These are phyloP conservation scores for Peromyscus californicus DNA, from an alignment of 2,113 vertebrate species.

Conservation along the genomic window DNA sequence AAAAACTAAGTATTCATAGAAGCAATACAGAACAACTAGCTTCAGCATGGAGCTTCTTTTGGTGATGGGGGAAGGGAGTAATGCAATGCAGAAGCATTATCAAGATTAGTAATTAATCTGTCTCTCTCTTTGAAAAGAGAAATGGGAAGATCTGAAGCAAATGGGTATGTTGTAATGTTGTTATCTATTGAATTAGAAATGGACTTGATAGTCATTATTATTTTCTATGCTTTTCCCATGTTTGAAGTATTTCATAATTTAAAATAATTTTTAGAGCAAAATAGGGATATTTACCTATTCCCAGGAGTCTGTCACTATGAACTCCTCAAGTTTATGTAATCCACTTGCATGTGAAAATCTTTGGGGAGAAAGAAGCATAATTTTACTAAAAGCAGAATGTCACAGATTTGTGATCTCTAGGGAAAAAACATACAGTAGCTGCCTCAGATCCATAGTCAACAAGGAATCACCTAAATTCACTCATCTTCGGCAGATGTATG, in stretches of 20 bases:
- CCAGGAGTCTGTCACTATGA: constrained; percentile 59
- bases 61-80: not conserved
- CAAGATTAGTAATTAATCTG: not conserved
- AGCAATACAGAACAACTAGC: not conserved
- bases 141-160: not conserved
- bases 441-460: constrained; percentile 69
- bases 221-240: constrained; percentile 22
- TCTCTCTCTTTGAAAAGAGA: constrained; percentile 3
- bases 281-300: constrained; percentile 53
- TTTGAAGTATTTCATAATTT: constrained; percentile 61
- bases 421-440: constrained; percentile 71
- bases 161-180: not conserved
- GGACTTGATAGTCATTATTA: constrained; percentile 3
- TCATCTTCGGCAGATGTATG: constrained; percentile 52
- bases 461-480: constrained; percentile 66
- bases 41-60: not conserved
- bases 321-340: constrained; percentile 65
- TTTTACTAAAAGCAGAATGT: constrained; percentile 79
- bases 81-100: fast-evolving
- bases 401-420: constrained; percentile 68
- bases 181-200: constrained; percentile 13
- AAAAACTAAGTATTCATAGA: not conserved
- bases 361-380: constrained; percentile 69
- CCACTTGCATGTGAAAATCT: constrained; percentile 69
- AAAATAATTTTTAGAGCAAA: constrained; percentile 68